Conservation (phyloP, 2,888 invertebrate species). For the Heliconius sara region DNA sequence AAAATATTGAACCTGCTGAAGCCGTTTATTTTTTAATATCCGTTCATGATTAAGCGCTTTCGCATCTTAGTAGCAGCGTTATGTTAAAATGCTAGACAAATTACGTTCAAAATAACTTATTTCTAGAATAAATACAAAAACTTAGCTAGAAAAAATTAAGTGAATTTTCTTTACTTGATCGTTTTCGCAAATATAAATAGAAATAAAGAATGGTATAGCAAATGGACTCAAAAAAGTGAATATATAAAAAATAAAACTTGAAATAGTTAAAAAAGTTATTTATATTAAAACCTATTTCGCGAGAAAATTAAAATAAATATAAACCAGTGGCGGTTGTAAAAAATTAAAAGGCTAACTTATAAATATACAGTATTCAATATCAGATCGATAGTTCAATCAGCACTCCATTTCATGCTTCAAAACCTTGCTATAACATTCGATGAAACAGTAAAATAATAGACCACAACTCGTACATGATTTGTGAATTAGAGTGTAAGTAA, state of each 20-base stretch:
- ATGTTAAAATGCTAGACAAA: too few relatives aligned
- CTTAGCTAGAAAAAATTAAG: too few relatives aligned
- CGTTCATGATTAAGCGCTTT: too few relatives aligned
- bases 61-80: too few relatives aligned
- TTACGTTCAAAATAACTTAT: too few relatives aligned
- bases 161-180: background rate
- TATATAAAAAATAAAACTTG: background rate
- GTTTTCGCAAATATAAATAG: background rate
- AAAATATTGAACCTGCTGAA: too few relatives aligned
- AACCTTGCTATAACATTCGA: conserved; percentile 42
- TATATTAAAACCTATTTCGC: conserved; percentile 11
- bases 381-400: conserved; percentile 46
- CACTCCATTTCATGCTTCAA: conserved; percentile 46
- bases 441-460: conserved; percentile 33
- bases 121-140: too few relatives aligned
- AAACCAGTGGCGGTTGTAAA: conserved; percentile 23
- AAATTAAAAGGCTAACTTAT: conserved; percentile 40
- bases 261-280: conserved; percentile 7
- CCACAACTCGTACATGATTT: conserved; percentile 11
- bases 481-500: background rate
- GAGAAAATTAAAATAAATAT: conserved; percentile 16
- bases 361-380: conserved; percentile 40
- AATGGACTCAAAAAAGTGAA: background rate
- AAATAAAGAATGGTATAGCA: background rate
- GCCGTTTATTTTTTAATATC: too few relatives aligned